phyloP scores from a whole-genome alignment of 2,113 vertebrate species.

The Pygathrix nemaeus region DNA sequence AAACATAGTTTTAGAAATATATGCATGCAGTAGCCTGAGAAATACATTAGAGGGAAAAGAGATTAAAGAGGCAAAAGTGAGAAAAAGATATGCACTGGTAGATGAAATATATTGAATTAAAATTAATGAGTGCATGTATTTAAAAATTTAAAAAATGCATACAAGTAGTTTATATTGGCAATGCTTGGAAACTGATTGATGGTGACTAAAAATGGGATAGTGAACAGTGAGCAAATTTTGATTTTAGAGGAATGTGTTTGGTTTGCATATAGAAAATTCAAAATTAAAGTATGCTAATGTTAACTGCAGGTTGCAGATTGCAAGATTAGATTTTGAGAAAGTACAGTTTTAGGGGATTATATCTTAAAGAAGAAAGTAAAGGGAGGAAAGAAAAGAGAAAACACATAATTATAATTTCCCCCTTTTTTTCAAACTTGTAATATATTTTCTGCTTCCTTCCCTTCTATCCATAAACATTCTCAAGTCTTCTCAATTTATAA shows the following conservation, averaged over 20 bases:
- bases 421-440: neutral
- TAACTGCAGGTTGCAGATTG: neutral
- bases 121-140: neutral
- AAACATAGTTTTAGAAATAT: neutral
- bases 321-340: neutral
- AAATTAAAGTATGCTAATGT: neutral
- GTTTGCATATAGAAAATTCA: neutral
- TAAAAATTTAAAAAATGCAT: neutral
- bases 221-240: neutral
- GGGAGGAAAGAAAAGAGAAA: neutral
- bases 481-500: neutral
- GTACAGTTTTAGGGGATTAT: neutral
- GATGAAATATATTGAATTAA: neutral
- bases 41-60: neutral
- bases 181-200: neutral
- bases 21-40: neutral
- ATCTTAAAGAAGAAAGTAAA: neutral
- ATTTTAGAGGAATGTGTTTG: neutral
- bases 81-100: neutral
- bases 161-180: neutral
- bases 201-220: neutral
- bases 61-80: neutral
- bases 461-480: neutral
- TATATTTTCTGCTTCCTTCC: neutral
- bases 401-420: neutral